Percentiles rank a stretch among this genome's conserved stretches.
Evolutionary conservation across 2,797 vertebrate genomes (phyloP).

Genomic region (Vespertilio murinus): DNA sequence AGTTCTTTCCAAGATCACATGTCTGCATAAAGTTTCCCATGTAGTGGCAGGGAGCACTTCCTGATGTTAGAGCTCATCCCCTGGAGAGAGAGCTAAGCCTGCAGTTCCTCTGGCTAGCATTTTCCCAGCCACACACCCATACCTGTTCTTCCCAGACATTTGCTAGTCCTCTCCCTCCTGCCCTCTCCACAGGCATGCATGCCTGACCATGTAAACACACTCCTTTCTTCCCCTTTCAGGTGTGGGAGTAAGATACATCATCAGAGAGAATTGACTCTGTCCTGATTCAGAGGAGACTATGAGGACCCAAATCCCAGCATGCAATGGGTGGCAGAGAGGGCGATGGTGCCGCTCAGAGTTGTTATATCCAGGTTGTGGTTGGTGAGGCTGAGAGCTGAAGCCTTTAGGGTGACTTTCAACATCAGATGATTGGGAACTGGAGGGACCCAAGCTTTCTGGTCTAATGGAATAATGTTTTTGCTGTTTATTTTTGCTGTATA

Average conservation of each 20-base stretch:
- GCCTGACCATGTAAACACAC: not conserved
- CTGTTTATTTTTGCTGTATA: not conserved
- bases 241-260: not conserved
- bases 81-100: not conserved
- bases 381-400: not conserved
- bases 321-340: not conserved
- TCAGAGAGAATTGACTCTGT: not conserved
- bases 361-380: not conserved
- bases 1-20: conserved; percentile 52
- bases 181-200: not conserved
- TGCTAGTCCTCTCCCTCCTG: not conserved
- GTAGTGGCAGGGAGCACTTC: not conserved
- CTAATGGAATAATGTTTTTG: not conserved
- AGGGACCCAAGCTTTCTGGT: not conserved
- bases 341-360: not conserved
- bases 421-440: not conserved
- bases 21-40: conserved; percentile 46
- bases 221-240: not conserved
- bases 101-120: fast-evolving
- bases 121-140: not conserved
- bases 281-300: not conserved
- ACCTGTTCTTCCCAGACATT: not conserved
- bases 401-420: not conserved
- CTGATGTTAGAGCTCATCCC: not conserved
- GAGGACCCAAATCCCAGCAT: not conserved